Evolutionary conservation across 1,140 invertebrate species (phyloP).

Genomic region (Phocides pigmalion): DNA sequence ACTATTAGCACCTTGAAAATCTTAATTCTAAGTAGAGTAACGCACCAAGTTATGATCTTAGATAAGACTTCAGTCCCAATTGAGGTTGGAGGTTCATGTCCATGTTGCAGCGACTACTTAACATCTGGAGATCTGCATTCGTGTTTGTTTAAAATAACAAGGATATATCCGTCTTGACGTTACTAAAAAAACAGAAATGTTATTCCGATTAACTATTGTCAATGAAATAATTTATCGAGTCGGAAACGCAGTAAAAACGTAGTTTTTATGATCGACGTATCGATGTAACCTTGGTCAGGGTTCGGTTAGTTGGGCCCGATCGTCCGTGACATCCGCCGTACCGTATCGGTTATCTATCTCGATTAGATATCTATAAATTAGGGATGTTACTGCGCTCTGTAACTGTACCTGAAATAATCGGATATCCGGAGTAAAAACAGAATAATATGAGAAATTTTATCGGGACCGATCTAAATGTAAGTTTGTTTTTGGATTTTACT

Average conservation of each 20-base stretch:
- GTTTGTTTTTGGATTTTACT: neutral
- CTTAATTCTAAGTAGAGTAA: too few relatives aligned
- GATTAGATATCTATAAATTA: slow-evolving; percentile 4
- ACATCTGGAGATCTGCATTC: too few relatives aligned
- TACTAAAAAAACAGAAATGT: neutral
- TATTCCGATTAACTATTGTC: neutral
- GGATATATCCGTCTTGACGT: too few relatives aligned
- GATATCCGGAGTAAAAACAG: neutral
- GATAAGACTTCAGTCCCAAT: too few relatives aligned
- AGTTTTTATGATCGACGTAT: slow-evolving; percentile 25
- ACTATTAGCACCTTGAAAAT: too few relatives aligned
- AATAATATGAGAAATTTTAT: neutral
- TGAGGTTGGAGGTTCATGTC: too few relatives aligned
- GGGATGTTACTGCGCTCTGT: neutral
- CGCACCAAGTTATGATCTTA: too few relatives aligned
- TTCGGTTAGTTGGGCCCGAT: slow-evolving; percentile 38
- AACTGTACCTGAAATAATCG: neutral
- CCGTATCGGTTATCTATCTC: slow-evolving; percentile 42
- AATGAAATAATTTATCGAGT: neutral
- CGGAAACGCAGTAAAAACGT: slow-evolving; percentile 23
- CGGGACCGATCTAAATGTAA: too few relatives aligned
- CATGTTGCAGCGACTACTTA: too few relatives aligned
- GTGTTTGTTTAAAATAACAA: too few relatives aligned
- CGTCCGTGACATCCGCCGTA: slow-evolving; percentile 47
- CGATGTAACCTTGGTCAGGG: slow-evolving; percentile 40